Base-by-base conservation (phyloP, 2,113 vertebrate genomes). In the Rattus rattus region DNA sequence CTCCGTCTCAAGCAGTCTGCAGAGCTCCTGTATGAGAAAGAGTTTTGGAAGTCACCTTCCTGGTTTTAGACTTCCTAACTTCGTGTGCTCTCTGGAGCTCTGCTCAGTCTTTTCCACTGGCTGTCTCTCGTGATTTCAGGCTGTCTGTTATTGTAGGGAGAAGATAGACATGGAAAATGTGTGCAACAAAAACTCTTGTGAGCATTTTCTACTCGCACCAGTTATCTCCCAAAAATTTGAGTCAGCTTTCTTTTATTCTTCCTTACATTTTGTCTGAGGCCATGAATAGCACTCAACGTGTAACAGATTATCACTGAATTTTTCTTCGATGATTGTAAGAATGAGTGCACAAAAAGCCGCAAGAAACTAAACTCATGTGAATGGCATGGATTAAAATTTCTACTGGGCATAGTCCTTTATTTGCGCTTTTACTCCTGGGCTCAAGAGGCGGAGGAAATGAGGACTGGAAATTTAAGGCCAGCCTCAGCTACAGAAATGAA, bases 21-120 rank as follows among this genome's bases (percentile, higher is more conserved):
- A 3, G 16, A 26, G 33, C 67, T 56, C 1, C 0, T 16, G 4
- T 17, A 1, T 39, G 2, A 52, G 20, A 70, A 56, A 20, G 17
- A 19, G 14, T 49, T 49, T 49, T 43, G 61, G 65, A 30, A 61
- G 39, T 17, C 67, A 13, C 28, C 20, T 54, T 84, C 47, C 5
- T 28, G 47, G 13, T 79, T 17, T 75, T 43, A 39, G 19, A 3
- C 43, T 81, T 93, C 33, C 5, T 49, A 26, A 79, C 70, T 89
- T 65, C 12, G 76, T 59, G 16, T 6, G 2, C 80, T 90, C 77
- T 59, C 72, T 93, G 7, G 20, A 22, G 26, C 88, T 81, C 47
- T 72, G 8, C 2, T 56, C 33, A 30, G 5, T 30, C 9, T 93
- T 94, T 52, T 69, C 33, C n/a, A 65, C 20, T 54, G 47, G n/a